Percentiles rank a stretch among this genome's conserved stretches.
Conservation (phyloP, 1,140 invertebrate species). For the Calephelis nemesis region DNA sequence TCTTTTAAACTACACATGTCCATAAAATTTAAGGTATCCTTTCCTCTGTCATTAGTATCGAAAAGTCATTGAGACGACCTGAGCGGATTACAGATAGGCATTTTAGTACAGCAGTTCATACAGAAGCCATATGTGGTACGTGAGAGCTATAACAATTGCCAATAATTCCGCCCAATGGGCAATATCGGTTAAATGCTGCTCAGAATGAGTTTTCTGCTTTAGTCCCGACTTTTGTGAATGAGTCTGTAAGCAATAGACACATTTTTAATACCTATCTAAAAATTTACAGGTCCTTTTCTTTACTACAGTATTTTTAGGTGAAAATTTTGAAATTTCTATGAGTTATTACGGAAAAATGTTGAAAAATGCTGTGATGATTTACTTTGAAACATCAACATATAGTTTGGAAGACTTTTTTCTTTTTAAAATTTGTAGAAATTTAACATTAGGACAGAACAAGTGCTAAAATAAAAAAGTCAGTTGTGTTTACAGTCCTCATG, state of each 20-base stretch:
- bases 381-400: too few species aligned
- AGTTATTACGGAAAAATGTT: too few species aligned
- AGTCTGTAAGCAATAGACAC: background rate
- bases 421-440: too few species aligned
- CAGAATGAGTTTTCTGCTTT: slow-evolving; percentile 8
- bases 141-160: slow-evolving; percentile 12
- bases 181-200: slow-evolving; percentile 11
- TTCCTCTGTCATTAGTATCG: slow-evolving; percentile 10
- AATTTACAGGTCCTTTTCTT: background rate
- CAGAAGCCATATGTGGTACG: slow-evolving; percentile 10
- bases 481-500: too few species aligned
- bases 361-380: too few species aligned
- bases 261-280: background rate
- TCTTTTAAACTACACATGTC: slow-evolving; percentile 3
- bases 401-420: too few species aligned
- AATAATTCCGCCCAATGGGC: slow-evolving; percentile 5
- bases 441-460: too few species aligned
- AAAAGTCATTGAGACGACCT: slow-evolving; percentile 11
- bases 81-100: slow-evolving; percentile 7
- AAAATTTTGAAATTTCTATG: too few species aligned
- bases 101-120: slow-evolving; percentile 9
- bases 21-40: slow-evolving; percentile 1
- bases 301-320: background rate
- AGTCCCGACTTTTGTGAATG: background rate
- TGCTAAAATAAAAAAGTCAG: too few species aligned